These are phyloP conservation scores for Haliclystus octoradiatus DNA, from an alignment of 30 jellyfish, hydroid and myxozoan species.

Conservation along the genomic window DNA sequence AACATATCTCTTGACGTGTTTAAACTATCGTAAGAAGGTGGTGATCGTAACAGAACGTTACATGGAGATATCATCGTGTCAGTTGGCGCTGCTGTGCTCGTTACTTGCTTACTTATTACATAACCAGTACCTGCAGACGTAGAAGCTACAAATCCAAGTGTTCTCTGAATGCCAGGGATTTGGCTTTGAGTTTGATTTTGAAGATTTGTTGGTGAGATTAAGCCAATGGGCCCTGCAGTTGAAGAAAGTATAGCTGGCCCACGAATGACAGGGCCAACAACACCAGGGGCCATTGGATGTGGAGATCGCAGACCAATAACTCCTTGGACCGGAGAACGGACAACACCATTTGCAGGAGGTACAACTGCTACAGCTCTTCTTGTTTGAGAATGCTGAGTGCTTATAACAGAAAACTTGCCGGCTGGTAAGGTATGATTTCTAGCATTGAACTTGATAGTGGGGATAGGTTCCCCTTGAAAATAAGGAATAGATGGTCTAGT, in stretches of 20 bases:
- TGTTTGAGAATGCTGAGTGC: background rate
- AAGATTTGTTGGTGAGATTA: background rate
- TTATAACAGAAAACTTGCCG: background rate
- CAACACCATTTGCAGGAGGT: background rate
- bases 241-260: background rate
- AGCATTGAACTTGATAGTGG: background rate
- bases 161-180: background rate
- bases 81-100: background rate
- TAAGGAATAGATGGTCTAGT: background rate
- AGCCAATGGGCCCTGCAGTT: too few relatives aligned
- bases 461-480: background rate
- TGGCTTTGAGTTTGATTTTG: background rate
- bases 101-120: background rate
- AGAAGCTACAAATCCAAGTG: background rate
- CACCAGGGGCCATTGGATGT: background rate
- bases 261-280: background rate
- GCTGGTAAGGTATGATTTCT: background rate
- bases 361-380: background rate
- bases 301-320: background rate
- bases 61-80: background rate
- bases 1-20: background rate
- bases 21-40: background rate
- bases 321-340: background rate
- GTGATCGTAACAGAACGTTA: background rate
- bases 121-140: background rate